Percentiles rank a stretch among this genome's conserved stretches.
phyloP scores from a whole-genome alignment of 2,113 vertebrate genomes.

The Chaenocephalus aceratus region DNA sequence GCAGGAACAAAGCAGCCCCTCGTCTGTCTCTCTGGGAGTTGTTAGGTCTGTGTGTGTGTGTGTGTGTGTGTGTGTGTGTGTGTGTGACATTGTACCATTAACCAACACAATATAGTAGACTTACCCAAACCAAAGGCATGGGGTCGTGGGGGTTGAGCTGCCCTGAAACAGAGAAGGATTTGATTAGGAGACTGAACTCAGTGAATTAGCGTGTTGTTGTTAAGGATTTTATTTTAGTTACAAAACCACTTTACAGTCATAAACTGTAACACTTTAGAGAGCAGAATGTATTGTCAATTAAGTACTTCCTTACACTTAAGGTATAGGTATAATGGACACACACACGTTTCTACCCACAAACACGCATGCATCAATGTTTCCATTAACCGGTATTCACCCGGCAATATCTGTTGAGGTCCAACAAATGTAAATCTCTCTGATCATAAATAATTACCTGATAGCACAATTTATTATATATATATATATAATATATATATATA shows the following conservation, averaged over 20 bases:
- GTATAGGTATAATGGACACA: not conserved
- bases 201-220: not conserved
- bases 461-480: too few relatives aligned
- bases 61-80: slow-evolving; percentile 14
- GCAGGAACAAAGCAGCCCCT: slow-evolving; percentile 51
- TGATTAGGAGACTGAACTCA: not conserved
- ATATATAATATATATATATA: too few relatives aligned
- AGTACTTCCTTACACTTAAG: not conserved
- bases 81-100: not conserved
- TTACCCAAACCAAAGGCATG: slow-evolving; percentile 53
- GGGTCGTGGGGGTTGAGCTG: slow-evolving; percentile 30
- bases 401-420: too few relatives aligned
- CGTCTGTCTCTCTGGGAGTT: not conserved
- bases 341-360: not conserved
- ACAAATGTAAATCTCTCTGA: too few relatives aligned
- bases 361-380: too few relatives aligned
- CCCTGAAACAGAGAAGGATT: slow-evolving; percentile 39
- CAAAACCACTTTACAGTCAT: not conserved
- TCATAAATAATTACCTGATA: too few relatives aligned
- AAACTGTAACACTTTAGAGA: not conserved
- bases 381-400: too few relatives aligned
- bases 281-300: not conserved
- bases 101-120: slow-evolving; percentile 4
- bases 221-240: too few relatives aligned
- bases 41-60: slow-evolving; percentile 1